Evolutionary conservation across 2,797 vertebrate genomes (phyloP).

Genomic region (Eulemur mongoz): DNA sequence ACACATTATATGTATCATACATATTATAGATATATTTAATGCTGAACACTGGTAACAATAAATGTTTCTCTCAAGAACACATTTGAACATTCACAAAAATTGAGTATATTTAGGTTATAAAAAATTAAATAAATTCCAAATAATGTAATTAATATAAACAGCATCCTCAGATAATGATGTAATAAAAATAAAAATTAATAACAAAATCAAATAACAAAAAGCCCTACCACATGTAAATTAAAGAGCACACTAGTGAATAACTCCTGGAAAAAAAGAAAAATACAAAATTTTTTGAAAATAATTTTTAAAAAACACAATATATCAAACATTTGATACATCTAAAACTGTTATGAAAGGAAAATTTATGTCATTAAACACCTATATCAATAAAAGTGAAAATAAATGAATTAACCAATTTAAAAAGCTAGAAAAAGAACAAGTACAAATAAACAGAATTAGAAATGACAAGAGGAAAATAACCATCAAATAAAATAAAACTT

Average conservation of each 20-base stretch:
- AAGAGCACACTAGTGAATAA: background rate
- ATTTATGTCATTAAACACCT: background rate
- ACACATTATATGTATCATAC: background rate
- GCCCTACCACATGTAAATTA: background rate
- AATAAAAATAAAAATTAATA: constrained; percentile 3
- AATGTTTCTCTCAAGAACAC: background rate
- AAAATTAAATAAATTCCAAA: background rate
- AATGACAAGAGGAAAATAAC: background rate
- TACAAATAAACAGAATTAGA: background rate
- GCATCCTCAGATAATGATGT: background rate
- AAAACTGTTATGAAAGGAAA: background rate
- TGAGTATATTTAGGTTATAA: background rate
- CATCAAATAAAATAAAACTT: background rate
- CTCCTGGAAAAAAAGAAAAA: background rate
- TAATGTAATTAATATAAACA: background rate
- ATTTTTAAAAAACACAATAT: background rate
- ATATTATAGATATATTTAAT: background rate
- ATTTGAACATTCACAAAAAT: background rate
- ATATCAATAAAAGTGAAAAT: background rate
- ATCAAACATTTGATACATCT: background rate
- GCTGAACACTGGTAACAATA: background rate
- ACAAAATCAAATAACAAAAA: background rate
- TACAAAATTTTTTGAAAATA: background rate
- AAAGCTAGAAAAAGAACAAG: background rate
- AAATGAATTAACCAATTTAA: background rate